Conservation (phyloP, 2,888 invertebrate genomes). For the Stomorhina lunata region DNA sequence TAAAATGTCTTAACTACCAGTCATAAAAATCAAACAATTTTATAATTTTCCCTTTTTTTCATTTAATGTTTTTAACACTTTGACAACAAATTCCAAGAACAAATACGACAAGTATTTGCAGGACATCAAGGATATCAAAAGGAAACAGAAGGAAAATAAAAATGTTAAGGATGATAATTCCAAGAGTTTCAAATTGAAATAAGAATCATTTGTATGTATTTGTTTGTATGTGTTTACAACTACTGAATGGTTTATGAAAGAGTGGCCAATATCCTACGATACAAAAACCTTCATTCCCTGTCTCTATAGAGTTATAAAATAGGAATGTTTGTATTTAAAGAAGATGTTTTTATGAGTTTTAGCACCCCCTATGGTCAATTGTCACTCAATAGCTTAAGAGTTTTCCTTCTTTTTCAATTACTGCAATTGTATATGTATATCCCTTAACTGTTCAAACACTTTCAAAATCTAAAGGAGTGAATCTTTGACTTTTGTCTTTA, state of each 20-base stretch:
- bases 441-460: no score
- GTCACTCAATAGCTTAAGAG: conserved; percentile 21
- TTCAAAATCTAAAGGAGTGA: neutral
- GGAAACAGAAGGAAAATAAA: no score
- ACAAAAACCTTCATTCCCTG: neutral
- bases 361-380: conserved; percentile 51
- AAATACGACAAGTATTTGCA: neutral
- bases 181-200: no score
- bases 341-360: conserved; percentile 32
- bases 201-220: no score
- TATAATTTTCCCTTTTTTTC: no score
- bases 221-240: conserved; percentile 39
- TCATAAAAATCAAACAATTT: no score
- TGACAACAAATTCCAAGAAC: conserved; percentile 56
- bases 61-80: conserved; percentile 41
- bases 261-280: conserved; percentile 19
- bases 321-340: conserved; percentile 28
- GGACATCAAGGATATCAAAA: no score
- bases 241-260: conserved; percentile 47
- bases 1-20: no score
- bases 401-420: neutral
- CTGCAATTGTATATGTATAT: no score
- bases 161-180: no score
- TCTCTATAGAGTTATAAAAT: conserved; percentile 11
- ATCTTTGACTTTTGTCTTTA: no score